Evolutionary conservation across 1,140 invertebrate species (phyloP).

Genomic region (Calosoma granatense): DNA sequence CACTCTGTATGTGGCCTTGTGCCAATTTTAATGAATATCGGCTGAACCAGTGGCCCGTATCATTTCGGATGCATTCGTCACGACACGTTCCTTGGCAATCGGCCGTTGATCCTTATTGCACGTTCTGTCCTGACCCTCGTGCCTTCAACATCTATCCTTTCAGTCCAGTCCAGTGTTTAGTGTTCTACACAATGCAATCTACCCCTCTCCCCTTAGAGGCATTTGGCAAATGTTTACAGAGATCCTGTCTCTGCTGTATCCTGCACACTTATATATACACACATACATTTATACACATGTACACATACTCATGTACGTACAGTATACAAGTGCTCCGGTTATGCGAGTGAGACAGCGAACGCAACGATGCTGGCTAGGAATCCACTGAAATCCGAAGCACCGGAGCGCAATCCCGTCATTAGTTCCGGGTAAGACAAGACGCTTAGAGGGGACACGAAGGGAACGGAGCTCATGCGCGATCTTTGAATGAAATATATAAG

Average conservation of each 20-base stretch:
- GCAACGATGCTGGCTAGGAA: neutral
- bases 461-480: neutral
- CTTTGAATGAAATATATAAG: neutral
- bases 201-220: neutral
- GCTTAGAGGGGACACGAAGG: neutral
- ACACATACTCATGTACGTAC: neutral
- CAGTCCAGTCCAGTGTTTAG: no score
- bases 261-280: neutral
- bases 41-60: neutral
- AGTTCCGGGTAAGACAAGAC: neutral
- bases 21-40: no score
- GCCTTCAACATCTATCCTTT: no score
- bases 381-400: neutral
- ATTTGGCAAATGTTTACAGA: conserved; percentile 6
- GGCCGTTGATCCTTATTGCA: neutral
- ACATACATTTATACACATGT: no score
- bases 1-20: no score
- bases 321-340: neutral
- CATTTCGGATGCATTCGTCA: neutral
- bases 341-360: neutral
- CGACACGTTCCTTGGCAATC: no score
- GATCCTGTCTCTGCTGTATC: neutral
- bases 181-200: no score
- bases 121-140: no score
- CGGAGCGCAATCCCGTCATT: conserved; percentile 2